These are phyloP conservation scores for Triops cancriformis DNA, from an alignment of 1,140 invertebrate species.

Conservation along the genomic window DNA sequence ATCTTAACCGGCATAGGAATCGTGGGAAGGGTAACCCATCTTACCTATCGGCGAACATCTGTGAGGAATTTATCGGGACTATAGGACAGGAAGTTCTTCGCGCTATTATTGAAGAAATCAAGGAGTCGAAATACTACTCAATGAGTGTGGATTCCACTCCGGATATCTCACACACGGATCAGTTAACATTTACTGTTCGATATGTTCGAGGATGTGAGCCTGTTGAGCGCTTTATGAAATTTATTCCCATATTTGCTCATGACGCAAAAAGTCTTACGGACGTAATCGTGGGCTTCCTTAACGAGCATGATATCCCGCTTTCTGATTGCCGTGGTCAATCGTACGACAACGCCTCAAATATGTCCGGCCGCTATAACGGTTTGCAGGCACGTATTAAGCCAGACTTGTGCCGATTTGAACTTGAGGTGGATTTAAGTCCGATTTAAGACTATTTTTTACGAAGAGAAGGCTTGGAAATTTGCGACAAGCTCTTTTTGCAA, in stretches of 20 bases:
- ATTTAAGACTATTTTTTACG: too few species aligned
- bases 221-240: constrained; percentile 30
- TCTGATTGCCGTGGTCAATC: constrained; percentile 36
- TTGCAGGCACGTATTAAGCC: constrained; percentile 33
- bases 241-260: constrained; percentile 30
- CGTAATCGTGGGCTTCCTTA: constrained; percentile 29
- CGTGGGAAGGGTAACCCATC: constrained; percentile 30
- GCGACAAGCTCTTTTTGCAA: too few species aligned
- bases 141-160: constrained; percentile 31
- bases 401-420: too few species aligned
- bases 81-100: background rate
- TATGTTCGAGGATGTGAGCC: too few species aligned
- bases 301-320: constrained; percentile 28
- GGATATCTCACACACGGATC: constrained; percentile 27
- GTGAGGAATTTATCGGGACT: constrained; percentile 36
- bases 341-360: constrained; percentile 38
- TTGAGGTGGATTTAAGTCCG: too few species aligned
- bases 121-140: constrained; percentile 27
- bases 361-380: constrained; percentile 35
- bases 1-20: constrained; percentile 31
- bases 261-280: constrained; percentile 26
- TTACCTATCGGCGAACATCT: constrained; percentile 37
- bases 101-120: constrained; percentile 25
- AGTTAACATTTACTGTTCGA: too few species aligned
- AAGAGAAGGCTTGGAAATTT: too few species aligned